Conservation (phyloP, 2,797 vertebrate genomes). For the Phalloptychus januarius region DNA sequence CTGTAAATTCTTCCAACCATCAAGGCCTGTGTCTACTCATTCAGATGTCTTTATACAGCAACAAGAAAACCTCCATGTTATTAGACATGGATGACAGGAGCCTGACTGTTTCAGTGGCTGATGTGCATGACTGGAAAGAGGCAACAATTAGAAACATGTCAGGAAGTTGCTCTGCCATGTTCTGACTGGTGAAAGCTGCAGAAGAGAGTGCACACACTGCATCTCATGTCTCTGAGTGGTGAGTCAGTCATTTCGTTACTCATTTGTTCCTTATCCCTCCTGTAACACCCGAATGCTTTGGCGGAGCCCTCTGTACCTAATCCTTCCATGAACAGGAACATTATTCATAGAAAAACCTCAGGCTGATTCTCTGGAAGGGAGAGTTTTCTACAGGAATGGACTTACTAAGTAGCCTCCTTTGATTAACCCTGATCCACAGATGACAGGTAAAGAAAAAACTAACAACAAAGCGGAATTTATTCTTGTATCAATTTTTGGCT, state of each 20-base stretch:
- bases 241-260: constrained; percentile 71
- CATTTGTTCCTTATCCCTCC: constrained; percentile 71
- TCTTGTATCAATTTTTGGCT: background rate
- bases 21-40: constrained; percentile 26
- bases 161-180: constrained; percentile 50
- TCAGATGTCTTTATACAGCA: constrained; percentile 24
- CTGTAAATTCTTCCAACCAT: constrained; percentile 16
- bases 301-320: constrained; percentile 57
- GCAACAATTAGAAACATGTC: constrained; percentile 71
- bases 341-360: constrained; percentile 43
- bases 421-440: background rate
- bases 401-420: constrained; percentile 29
- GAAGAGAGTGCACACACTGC: constrained; percentile 21
- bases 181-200: constrained; percentile 31
- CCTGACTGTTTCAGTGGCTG: constrained; percentile 62
- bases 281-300: constrained; percentile 60
- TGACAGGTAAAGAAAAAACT: background rate
- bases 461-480: background rate
- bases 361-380: constrained; percentile 34
- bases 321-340: constrained; percentile 44
- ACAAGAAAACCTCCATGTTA: constrained; percentile 48
- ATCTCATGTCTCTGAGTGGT: constrained; percentile 45
- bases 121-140: constrained; percentile 55
- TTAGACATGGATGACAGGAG: constrained; percentile 61
- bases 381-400: constrained; percentile 30